Percentiles rank a stretch among this genome's conserved stretches.
These are phyloP conservation scores for Nomada ferruginata DNA, from an alignment of 2,888 invertebrate genomes.

Conservation along the genomic window DNA sequence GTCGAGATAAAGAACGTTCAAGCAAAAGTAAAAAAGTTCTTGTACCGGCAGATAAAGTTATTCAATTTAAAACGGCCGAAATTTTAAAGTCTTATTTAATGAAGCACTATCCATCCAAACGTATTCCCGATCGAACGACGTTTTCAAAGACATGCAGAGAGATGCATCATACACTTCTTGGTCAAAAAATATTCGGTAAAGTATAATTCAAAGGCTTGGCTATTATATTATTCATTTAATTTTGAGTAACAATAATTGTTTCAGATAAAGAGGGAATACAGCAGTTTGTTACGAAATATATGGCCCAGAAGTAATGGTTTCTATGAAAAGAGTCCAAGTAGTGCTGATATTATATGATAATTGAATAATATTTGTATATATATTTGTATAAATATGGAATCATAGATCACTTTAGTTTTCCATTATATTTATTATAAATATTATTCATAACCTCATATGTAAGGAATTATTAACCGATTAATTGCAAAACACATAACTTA, in stretches of 20 bases:
- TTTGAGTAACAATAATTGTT: conserved; percentile 71
- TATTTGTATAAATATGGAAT: conserved; percentile 10
- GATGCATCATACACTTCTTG: conserved; percentile 74
- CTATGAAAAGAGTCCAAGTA: conserved; percentile 3
- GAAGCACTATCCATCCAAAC: conserved; percentile 75
- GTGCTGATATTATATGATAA: neutral
- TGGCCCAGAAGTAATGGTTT: conserved; percentile 39
- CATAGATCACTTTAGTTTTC: conserved; percentile 5
- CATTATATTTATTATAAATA: conserved; percentile 14
- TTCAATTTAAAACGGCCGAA: conserved; percentile 71
- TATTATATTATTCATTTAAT: neutral
- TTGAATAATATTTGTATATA: conserved; percentile 29
- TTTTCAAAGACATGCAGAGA: conserved; percentile 76
- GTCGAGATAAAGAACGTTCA: conserved; percentile 24
- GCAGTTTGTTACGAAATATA: conserved; percentile 84
- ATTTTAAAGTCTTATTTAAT: conserved; percentile 77
- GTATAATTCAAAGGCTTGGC: conserved; percentile 21
- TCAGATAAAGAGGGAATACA: conserved; percentile 88
- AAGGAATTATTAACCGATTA: neutral
- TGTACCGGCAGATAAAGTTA: conserved; percentile 68
- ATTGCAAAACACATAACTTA: neutral
- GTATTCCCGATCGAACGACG: conserved; percentile 76
- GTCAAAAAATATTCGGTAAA: conserved; percentile 74
- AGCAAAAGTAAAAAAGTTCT: conserved; percentile 46
- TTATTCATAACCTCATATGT: neutral